Evolutionary conservation across 2,888 invertebrate species (phyloP), one percentile per base, ranked within the genome.

Genomic region (Pandemis heparana): DNA sequence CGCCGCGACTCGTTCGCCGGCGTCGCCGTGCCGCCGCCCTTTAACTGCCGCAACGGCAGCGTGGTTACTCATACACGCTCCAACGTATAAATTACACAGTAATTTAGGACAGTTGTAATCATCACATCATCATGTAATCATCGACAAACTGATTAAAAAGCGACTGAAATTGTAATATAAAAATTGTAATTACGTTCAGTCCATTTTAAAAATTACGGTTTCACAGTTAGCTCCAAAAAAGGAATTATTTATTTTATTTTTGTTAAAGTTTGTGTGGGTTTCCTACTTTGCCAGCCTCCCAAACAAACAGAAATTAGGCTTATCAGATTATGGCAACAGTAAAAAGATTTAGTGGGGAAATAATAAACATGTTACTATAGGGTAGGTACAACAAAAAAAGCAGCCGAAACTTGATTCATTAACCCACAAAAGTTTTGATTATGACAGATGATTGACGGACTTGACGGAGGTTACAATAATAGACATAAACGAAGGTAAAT

Each of bases 21-120:
- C 62, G 95, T 94, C 76, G 91, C 91, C 90, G 88, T 95, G 88
- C 94, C 95, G 81, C 95, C 95, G 80, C 96, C 96, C 95, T 96
- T 96, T 85, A 96, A 93, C 96, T 96, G 94, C 84, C 94, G 88
- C 91, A 87, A 87, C 88, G 90, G 94, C 94, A 94, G 94, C 90
- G 89, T 88, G 88, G 92, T 94, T 92, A 92, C 86, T 87, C 83
- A 83, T 81, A 78, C 78, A 78, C 74, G 59, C 12, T 56, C 56
- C 56, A 56, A 56, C 48, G 14, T 48, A 48, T n/a, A n/a, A 48
- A 12, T 32, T 32, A 32, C 23, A 32, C 23, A 32, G 23, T 32
- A 32, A 32, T 32, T 32, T 32, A 32, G 4, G 23, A 32, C 23
- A 32, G 23, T 32, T 2, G 23, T 32, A 32, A 32, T 32, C n/a